Evolutionary conservation across 2,797 vertebrate genomes (phyloP).

Genomic region (Chiroxiphia lanceolata): DNA sequence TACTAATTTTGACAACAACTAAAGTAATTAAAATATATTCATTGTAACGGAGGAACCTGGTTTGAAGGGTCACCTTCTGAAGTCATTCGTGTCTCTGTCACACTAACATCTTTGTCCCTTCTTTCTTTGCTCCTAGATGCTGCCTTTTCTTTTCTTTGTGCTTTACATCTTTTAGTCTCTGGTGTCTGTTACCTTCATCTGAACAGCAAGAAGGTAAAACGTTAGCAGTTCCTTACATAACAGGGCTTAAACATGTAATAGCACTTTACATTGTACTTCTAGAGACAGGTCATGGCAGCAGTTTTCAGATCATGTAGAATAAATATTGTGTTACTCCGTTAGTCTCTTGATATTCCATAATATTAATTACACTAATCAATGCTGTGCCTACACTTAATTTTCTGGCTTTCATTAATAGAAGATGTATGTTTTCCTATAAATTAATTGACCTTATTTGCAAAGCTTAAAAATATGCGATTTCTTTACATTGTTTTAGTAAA

Average conservation of each 20-base stretch:
- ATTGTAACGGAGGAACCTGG: neutral
- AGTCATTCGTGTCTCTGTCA: neutral
- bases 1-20: neutral
- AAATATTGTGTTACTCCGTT: neutral
- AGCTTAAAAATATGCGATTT: neutral
- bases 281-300: neutral
- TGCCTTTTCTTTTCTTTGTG: constrained; percentile 73
- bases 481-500: neutral
- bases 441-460: neutral
- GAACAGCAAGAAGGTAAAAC: constrained; percentile 74
- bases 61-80: neutral
- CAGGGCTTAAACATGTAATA: neutral
- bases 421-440: neutral
- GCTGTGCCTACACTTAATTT: neutral
- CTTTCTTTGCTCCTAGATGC: constrained; percentile 73
- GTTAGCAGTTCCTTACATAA: neutral
- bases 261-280: neutral
- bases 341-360: neutral
- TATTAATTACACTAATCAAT: neutral
- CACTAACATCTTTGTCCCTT: constrained; percentile 64
- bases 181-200: constrained; percentile 68
- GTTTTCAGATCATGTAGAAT: neutral
- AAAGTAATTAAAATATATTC: neutral
- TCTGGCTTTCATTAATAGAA: neutral
- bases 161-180: constrained; percentile 74